Evolutionary conservation across 2,113 vertebrate genomes (phyloP).

Genomic region (Clarias magur): DNA sequence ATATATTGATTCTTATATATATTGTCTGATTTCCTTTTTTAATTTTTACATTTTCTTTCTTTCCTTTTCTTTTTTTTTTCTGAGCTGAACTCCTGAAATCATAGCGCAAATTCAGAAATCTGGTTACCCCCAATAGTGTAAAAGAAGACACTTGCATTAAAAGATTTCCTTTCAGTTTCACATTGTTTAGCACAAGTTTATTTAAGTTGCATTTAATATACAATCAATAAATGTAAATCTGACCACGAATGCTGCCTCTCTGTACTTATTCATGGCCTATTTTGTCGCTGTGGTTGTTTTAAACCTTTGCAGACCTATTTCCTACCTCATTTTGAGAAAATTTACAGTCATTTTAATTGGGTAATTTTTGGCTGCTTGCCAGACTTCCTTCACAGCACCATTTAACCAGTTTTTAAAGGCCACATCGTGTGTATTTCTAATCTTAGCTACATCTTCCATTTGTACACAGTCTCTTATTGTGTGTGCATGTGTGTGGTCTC

Average conservation of each 20-base stretch:
- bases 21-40: too few relatives aligned
- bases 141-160: not conserved
- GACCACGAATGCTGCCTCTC: not conserved
- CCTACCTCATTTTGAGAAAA: constrained; percentile 25
- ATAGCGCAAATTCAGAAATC: not conserved
- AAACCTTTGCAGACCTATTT: not conserved
- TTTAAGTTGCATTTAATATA: not conserved
- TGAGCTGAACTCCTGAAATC: too few relatives aligned
- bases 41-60: too few relatives aligned
- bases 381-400: not conserved
- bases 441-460: not conserved
- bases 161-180: not conserved
- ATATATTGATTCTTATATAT: too few relatives aligned
- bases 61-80: too few relatives aligned
- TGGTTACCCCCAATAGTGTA: not conserved
- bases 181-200: not conserved
- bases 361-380: not conserved
- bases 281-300: not conserved
- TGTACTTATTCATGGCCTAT: not conserved
- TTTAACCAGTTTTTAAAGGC: not conserved
- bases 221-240: not conserved
- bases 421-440: not conserved
- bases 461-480: not conserved
- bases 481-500: not conserved
- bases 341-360: not conserved